These are phyloP conservation scores for Crenichthys baileyi DNA, from an alignment of 2,797 vertebrate species.

Conservation along the genomic window DNA sequence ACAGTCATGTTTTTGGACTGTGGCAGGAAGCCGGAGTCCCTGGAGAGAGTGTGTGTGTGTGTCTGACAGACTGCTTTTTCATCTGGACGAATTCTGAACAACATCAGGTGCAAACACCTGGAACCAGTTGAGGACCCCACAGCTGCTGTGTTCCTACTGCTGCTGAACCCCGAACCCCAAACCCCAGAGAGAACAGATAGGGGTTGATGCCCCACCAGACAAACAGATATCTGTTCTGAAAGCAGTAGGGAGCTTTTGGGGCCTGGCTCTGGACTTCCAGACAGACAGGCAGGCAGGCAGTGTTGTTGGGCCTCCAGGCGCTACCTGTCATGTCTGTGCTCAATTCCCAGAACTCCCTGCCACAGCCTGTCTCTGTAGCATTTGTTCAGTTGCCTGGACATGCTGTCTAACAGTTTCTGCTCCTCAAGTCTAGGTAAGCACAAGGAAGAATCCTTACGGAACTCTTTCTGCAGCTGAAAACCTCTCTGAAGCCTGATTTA, in stretches of 20 bases:
- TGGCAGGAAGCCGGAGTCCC: too few relatives aligned
- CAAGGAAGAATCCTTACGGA: not conserved
- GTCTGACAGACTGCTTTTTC: slow-evolving; percentile 7
- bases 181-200: slow-evolving; percentile 9
- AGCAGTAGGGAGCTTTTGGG: slow-evolving; percentile 20
- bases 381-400: slow-evolving; percentile 9
- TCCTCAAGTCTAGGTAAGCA: not conserved
- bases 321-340: slow-evolving; percentile 9
- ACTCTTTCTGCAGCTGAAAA: not conserved
- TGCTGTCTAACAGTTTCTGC: not conserved
- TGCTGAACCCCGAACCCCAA: slow-evolving; percentile 18
- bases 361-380: slow-evolving; percentile 21
- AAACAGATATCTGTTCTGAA: slow-evolving; percentile 10
- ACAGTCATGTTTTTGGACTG: too few relatives aligned
- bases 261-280: slow-evolving; percentile 19
- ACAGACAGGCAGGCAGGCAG: slow-evolving; percentile 8
- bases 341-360: slow-evolving; percentile 16
- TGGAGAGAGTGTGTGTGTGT: too few relatives aligned
- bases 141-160: slow-evolving; percentile 55
- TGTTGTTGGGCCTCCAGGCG: not conserved
- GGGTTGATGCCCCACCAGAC: slow-evolving; percentile 13
- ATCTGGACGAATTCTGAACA: slow-evolving; percentile 44
- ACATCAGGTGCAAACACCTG: slow-evolving; percentile 61
- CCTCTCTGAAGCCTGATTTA: not conserved
- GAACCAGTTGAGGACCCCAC: slow-evolving; percentile 1